A percentile compares a stretch with the other conserved stretches of the same genome.
phyloP scores from a whole-genome alignment of 2,113 vertebrate species.

The Heteronetta atricapilla region DNA sequence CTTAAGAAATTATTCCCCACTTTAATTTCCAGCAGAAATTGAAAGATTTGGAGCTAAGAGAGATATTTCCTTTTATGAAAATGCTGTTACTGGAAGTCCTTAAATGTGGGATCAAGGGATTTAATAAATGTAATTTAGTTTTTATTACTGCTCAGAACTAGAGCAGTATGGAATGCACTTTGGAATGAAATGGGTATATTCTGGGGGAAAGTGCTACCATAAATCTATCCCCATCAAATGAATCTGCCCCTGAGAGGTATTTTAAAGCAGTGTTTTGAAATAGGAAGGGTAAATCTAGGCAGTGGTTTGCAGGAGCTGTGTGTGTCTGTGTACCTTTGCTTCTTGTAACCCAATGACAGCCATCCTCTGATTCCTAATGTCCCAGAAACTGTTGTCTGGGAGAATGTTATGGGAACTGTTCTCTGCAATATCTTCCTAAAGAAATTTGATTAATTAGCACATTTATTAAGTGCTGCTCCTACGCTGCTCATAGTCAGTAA shows the following conservation, averaged over 20 bases:
- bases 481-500: neutral
- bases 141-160: constrained; percentile 51
- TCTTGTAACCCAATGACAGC: neutral
- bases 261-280: constrained; percentile 22
- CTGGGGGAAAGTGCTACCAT: constrained; percentile 24
- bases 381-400: neutral
- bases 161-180: too few relatives aligned
- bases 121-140: constrained; percentile 67
- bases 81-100: constrained; percentile 52
- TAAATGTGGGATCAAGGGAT: constrained; percentile 55
- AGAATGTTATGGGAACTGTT: neutral
- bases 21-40: constrained; percentile 37
- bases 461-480: constrained; percentile 13
- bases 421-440: neutral
- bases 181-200: neutral
- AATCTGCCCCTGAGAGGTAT: neutral
- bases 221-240: constrained; percentile 36
- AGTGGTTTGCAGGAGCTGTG: neutral
- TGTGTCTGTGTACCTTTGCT: neutral
- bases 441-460: constrained; percentile 42
- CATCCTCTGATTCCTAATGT: neutral
- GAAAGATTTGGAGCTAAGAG: constrained; percentile 26
- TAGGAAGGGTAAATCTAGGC: neutral
- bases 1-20: neutral
- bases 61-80: constrained; percentile 57